Percentiles rank a stretch among this genome's conserved stretches.
Evolutionary conservation across 2,113 vertebrate genomes (phyloP).

Genomic region (Erythrolamprus reginae): DNA sequence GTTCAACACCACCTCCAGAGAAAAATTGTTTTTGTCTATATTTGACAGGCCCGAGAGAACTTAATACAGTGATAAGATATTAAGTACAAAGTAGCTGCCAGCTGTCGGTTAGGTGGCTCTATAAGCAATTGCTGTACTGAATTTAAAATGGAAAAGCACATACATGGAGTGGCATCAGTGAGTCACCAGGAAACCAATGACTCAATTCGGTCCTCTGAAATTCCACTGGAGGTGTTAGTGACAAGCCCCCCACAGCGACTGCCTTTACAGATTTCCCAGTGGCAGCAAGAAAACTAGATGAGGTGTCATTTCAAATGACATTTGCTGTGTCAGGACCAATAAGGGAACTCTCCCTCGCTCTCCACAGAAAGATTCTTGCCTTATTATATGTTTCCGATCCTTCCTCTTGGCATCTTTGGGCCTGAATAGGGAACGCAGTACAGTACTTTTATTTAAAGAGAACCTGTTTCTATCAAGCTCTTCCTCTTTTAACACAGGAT

Average conservation of each 20-base stretch:
- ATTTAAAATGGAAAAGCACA: conserved; percentile 45
- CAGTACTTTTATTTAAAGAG: neutral
- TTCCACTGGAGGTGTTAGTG: conserved; percentile 46
- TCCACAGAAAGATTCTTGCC: neutral
- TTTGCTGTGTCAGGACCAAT: neutral
- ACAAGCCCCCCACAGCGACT: conserved; percentile 9
- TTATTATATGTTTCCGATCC: conserved; percentile 1
- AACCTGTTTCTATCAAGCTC: neutral
- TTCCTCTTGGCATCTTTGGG: neutral
- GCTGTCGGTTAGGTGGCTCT: conserved; percentile 49
- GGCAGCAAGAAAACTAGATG: conserved; percentile 15
- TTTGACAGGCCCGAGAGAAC: conserved; percentile 29
- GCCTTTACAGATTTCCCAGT: conserved; percentile 37
- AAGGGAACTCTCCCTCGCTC: conserved; percentile 8
- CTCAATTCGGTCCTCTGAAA: conserved; percentile 55
- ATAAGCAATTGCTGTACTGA: conserved; percentile 27
- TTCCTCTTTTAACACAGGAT: neutral
- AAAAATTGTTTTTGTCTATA: neutral
- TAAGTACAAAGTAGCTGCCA: conserved; percentile 47
- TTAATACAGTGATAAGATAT: conserved; percentile 31
- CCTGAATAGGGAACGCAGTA: neutral
- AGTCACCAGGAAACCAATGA: conserved; percentile 56
- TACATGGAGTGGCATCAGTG: conserved; percentile 47
- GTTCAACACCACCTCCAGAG: neutral
- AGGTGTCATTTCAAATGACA: conserved; percentile 37